A percentile compares a stretch with the other conserved stretches of the same genome.
Conservation (phyloP, 2,888 invertebrate genomes). For the Zonitis immaculata region DNA sequence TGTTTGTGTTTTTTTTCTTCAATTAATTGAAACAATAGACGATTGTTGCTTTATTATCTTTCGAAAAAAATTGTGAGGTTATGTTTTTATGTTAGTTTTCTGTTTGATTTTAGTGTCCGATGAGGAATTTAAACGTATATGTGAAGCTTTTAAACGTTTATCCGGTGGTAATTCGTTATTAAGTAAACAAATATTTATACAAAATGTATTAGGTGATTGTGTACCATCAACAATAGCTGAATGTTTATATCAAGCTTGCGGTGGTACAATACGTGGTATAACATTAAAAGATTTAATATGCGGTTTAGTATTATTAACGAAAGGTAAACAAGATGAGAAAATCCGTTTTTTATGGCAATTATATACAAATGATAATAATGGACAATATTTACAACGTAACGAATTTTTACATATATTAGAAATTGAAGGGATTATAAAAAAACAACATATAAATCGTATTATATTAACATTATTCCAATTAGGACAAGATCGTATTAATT, state of each 20-base stretch:
- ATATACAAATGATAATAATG: conserved; percentile 78
- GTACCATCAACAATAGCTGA: conserved; percentile 79
- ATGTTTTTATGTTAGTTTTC: not conserved
- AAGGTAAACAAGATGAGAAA: conserved; percentile 81
- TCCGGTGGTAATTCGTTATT: conserved; percentile 67
- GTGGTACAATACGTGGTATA: conserved; percentile 77
- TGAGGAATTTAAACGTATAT: conserved; percentile 74
- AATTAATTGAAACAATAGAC: not conserved
- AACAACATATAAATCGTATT: conserved; percentile 31
- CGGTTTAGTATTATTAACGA: conserved; percentile 79
- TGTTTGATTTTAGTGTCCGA: conserved; percentile 65
- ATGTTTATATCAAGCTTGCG: conserved; percentile 77
- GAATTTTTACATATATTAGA: conserved; percentile 67
- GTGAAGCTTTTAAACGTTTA: conserved; percentile 82
- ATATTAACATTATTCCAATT: conserved; percentile 44
- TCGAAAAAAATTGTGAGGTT: not conserved
- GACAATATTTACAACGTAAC: conserved; percentile 65
- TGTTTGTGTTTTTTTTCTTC: not conserved
- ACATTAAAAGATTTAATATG: conserved; percentile 78
- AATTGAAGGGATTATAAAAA: conserved; percentile 48
- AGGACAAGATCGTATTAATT: conserved; percentile 56
- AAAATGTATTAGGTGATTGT: conserved; percentile 82
- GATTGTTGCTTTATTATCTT: not conserved
- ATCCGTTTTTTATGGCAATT: conserved; percentile 81
- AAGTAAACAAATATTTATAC: conserved; percentile 71